Percentiles rank a stretch among this genome's conserved stretches.
Evolutionary conservation across 2,888 invertebrate species (phyloP).

Genomic region (Scaptomyza flava): DNA sequence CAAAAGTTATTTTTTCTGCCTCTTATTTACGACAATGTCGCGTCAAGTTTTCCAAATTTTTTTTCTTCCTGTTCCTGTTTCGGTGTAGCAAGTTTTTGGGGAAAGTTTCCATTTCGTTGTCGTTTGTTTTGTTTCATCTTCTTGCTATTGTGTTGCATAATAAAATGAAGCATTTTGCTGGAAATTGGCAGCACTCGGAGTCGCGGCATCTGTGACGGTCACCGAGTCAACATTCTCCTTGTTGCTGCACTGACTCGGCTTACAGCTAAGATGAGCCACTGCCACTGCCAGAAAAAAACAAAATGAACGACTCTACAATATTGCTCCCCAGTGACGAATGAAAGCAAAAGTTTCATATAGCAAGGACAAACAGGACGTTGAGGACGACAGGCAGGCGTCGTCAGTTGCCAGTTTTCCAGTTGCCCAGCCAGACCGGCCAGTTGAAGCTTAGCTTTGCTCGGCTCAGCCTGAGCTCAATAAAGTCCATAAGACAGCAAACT

Average conservation of each 20-base stretch:
- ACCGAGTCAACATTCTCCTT: slow-evolving; percentile 35
- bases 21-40: slow-evolving; percentile 83
- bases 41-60: slow-evolving; percentile 67
- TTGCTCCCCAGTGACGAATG: slow-evolving; percentile 75
- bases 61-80: slow-evolving; percentile 10
- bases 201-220: slow-evolving; percentile 62
- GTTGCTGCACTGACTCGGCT: neutral
- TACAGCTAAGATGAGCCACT: slow-evolving; percentile 39
- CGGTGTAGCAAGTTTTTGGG: slow-evolving; percentile 53
- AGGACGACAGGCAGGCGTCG: neutral
- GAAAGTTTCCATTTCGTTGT: slow-evolving; percentile 29
- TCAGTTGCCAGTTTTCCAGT: neutral
- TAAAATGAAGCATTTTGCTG: slow-evolving; percentile 76
- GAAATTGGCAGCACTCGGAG: slow-evolving; percentile 47
- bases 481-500: slow-evolving; percentile 41
- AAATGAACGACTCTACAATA: slow-evolving; percentile 49
- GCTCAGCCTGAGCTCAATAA: slow-evolving; percentile 47
- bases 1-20: slow-evolving; percentile 57
- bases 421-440: slow-evolving; percentile 3
- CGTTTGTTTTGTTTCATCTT: slow-evolving; percentile 9
- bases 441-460: slow-evolving; percentile 1
- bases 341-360: slow-evolving; percentile 79
- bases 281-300: slow-evolving; percentile 21
- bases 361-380: slow-evolving; percentile 10
- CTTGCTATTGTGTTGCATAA: slow-evolving; percentile 64